Evolutionary conservation across 1,140 invertebrate genomes (phyloP).

Genomic region (Himalopsyche phryganea): DNA sequence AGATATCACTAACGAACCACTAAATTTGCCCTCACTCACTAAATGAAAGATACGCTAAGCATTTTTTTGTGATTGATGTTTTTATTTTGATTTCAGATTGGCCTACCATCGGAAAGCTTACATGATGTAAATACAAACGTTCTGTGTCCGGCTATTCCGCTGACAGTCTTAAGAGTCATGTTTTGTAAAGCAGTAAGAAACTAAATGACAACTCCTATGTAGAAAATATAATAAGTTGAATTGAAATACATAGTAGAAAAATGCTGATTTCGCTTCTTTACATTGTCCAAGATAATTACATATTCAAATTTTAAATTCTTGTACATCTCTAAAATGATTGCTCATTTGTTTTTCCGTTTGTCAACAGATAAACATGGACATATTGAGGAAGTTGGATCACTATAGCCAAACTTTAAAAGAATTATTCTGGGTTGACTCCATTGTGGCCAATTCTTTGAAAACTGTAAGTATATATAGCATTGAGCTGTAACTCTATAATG

Average conservation of each 20-base stretch:
- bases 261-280: too few species aligned
- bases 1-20: too few species aligned
- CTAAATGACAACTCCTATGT: too few species aligned
- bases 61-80: background rate
- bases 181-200: constrained; percentile 30
- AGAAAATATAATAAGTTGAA: too few species aligned
- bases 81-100: constrained; percentile 14
- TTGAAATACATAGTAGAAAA: too few species aligned
- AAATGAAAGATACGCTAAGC: too few species aligned
- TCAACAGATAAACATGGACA: constrained; percentile 27
- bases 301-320: too few species aligned
- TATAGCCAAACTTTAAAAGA: constrained; percentile 27
- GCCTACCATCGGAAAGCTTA: constrained; percentile 20
- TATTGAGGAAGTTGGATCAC: constrained; percentile 26
- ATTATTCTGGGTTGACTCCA: constrained; percentile 29
- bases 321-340: too few species aligned
- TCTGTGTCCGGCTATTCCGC: constrained; percentile 16
- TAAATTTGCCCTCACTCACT: too few species aligned
- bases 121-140: constrained; percentile 19
- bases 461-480: constrained; percentile 17
- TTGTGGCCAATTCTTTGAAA: constrained; percentile 5
- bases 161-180: constrained; percentile 24
- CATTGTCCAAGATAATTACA: too few species aligned
- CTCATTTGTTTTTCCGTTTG: constrained; percentile 1
- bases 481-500: too few species aligned